phyloP scores from a whole-genome alignment of 1,140 invertebrate species.

The Drosophila nasuta region DNA sequence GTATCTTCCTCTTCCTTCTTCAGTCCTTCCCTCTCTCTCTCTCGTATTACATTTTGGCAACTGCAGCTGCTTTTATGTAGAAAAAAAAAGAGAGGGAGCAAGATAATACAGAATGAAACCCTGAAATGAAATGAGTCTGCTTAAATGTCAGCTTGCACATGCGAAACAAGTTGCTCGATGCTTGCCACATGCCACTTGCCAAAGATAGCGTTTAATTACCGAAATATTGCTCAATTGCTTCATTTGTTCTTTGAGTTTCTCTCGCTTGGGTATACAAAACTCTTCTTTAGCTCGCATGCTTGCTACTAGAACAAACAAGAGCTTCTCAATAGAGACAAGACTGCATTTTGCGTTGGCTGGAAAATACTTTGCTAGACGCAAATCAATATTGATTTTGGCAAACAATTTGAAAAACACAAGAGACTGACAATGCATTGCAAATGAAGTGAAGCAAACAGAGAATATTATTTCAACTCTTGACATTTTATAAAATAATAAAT shows the following conservation, averaged over 20 bases:
- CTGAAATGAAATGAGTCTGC: conserved; percentile 22
- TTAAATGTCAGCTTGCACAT: conserved; percentile 13
- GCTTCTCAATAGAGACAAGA: background rate
- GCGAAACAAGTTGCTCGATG: background rate
- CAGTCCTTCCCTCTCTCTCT: background rate
- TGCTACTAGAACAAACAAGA: background rate
- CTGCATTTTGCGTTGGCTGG: background rate
- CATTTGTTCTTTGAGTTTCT: background rate
- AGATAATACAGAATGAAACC: conserved; percentile 11
- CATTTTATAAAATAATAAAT: too few relatives aligned
- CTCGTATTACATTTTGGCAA: conserved; percentile 55
- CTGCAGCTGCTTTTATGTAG: conserved; percentile 45
- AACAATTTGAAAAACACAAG: too few relatives aligned
- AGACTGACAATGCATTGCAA: too few relatives aligned
- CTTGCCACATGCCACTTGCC: background rate
- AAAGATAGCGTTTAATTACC: conserved; percentile 4
- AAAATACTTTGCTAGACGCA: background rate
- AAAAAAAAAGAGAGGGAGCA: conserved; percentile 36
- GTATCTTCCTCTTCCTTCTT: conserved; percentile 5
- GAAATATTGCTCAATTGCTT: background rate
- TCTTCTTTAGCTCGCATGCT: background rate
- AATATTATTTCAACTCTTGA: too few relatives aligned
- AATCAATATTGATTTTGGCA: background rate
- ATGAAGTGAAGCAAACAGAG: too few relatives aligned
- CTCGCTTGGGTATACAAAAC: background rate